phyloP scores from a whole-genome alignment of 2,113 vertebrate species.

The Cyphotilapia sp. region DNA sequence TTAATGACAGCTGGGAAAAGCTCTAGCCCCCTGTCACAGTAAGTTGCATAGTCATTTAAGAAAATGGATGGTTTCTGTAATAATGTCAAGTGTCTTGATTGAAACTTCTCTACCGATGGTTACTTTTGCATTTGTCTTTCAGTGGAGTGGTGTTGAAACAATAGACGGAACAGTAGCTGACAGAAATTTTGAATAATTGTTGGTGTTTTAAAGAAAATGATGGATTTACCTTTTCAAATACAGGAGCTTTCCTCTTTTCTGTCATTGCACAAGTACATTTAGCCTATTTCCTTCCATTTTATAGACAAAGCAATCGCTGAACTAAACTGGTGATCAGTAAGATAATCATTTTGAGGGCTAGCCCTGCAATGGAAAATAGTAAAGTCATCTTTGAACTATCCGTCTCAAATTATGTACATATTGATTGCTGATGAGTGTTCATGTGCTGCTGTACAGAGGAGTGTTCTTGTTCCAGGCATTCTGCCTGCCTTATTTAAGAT shows the following conservation, averaged over 20 bases:
- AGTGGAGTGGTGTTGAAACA: neutral
- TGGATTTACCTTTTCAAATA: neutral
- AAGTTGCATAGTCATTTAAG: neutral
- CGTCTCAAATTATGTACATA: neutral
- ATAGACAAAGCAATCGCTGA: neutral
- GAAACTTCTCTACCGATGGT: neutral
- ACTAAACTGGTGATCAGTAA: neutral
- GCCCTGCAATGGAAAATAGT: neutral
- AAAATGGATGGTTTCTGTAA: neutral
- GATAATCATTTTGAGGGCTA: neutral
- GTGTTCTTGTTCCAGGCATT: neutral
- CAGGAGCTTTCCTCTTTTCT: neutral
- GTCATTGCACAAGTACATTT: neutral
- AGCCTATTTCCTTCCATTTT: neutral
- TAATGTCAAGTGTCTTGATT: neutral
- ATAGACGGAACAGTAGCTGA: neutral
- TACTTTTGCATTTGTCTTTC: neutral
- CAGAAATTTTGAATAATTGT: neutral
- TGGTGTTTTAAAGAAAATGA: neutral
- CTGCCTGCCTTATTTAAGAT: conserved; percentile 17
- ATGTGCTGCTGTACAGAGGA: neutral
- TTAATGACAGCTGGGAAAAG: neutral
- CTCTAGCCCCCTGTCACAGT: neutral
- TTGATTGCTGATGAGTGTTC: neutral
- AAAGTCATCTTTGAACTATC: neutral